phyloP scores from a whole-genome alignment of 35 echinoderm and acorn worm genomes.

The Heliocidaris tuberculata region DNA sequence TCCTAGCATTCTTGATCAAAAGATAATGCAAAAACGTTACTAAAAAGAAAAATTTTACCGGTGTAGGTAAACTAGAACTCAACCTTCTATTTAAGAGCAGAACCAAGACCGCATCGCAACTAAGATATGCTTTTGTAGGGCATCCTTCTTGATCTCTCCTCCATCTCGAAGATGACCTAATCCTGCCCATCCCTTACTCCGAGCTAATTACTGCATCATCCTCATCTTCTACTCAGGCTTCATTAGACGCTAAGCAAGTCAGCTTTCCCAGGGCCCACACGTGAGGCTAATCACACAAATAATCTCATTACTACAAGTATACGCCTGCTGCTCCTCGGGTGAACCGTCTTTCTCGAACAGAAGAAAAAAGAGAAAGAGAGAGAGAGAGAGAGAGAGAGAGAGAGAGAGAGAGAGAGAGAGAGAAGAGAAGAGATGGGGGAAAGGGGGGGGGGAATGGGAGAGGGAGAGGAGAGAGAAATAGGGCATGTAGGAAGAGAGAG shows the following conservation, averaged over 20 bases:
- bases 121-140: background rate
- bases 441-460: background rate
- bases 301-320: background rate
- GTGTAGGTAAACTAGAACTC: too few relatives aligned
- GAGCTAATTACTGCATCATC: slow-evolving; percentile 11
- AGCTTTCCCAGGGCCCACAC: background rate
- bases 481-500: too few relatives aligned
- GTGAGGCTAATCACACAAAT: background rate
- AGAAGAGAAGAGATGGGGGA: too few relatives aligned
- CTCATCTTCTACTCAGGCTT: background rate
- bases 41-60: too few relatives aligned
- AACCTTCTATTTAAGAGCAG: too few relatives aligned
- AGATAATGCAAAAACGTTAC: too few relatives aligned
- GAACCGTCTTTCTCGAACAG: too few relatives aligned
- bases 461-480: background rate
- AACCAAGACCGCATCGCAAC: too few relatives aligned
- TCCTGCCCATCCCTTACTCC: background rate
- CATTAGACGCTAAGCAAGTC: background rate
- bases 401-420: background rate
- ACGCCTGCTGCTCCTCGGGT: background rate
- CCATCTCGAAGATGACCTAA: background rate
- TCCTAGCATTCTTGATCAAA: too few relatives aligned
- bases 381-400: background rate
- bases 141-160: background rate
- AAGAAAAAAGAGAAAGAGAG: background rate